Evolutionary conservation across 2,888 invertebrate species (phyloP).

Genomic region (Hirtodrosophila confusa): DNA sequence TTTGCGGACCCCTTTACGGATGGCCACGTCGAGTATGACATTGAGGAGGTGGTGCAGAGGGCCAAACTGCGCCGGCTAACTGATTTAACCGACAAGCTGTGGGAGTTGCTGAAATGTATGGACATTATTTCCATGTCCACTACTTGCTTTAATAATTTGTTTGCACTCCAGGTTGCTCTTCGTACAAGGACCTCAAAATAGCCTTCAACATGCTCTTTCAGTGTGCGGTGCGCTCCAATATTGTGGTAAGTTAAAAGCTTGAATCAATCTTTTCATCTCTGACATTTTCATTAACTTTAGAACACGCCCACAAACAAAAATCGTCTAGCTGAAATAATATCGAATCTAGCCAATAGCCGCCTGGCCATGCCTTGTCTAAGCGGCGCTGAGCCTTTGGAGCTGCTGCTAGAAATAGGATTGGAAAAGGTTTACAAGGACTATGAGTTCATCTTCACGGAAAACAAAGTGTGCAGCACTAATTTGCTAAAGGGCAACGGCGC

Average conservation of each 20-base stretch:
- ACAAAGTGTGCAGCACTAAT: slow-evolving; percentile 81
- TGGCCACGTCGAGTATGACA: slow-evolving; percentile 68
- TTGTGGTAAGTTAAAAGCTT: slow-evolving; percentile 75
- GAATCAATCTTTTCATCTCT: background rate
- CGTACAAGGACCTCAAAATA: slow-evolving; percentile 81
- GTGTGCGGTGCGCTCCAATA: slow-evolving; percentile 82
- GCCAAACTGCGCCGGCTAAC: slow-evolving; percentile 70
- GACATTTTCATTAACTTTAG: slow-evolving; percentile 49
- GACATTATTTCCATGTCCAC: background rate
- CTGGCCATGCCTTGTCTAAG: slow-evolving; percentile 83
- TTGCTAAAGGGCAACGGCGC: slow-evolving; percentile 57
- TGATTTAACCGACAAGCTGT: slow-evolving; percentile 83
- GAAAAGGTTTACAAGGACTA: slow-evolving; percentile 84
- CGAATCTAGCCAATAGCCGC: slow-evolving; percentile 82
- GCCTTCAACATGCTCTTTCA: slow-evolving; percentile 82
- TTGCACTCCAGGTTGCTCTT: slow-evolving; percentile 74
- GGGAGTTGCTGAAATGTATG: slow-evolving; percentile 82
- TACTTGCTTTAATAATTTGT: background rate
- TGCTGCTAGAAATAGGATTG: slow-evolving; percentile 84
- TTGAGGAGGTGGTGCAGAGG: slow-evolving; percentile 81
- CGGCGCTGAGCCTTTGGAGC: slow-evolving; percentile 83
- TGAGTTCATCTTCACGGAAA: slow-evolving; percentile 82
- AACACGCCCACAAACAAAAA: slow-evolving; percentile 83
- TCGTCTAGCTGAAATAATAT: slow-evolving; percentile 83
- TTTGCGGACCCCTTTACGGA: slow-evolving; percentile 62